These are phyloP conservation scores for Athripsodes cinereus DNA, from an alignment of 2,888 invertebrate genomes.

Conservation along the genomic window DNA sequence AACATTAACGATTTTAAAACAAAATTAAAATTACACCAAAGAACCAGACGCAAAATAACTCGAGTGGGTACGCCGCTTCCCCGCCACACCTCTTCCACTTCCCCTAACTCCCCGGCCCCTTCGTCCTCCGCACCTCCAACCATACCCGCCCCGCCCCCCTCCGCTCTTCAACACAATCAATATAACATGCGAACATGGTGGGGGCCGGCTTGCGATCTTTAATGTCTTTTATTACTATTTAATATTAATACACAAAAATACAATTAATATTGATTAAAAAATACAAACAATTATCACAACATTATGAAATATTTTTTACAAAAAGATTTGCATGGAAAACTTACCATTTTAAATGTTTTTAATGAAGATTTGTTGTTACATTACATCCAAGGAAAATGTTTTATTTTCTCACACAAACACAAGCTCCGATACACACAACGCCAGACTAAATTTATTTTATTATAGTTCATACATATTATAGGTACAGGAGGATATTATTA, in stretches of 20 bases:
- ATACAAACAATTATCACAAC: not conserved
- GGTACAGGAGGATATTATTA: not conserved
- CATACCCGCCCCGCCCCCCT: slow-evolving; percentile 39
- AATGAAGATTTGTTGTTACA: not conserved
- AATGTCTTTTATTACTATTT: slow-evolving; percentile 16
- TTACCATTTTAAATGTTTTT: too few relatives aligned
- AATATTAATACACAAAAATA: slow-evolving; percentile 3
- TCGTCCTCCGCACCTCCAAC: slow-evolving; percentile 25
- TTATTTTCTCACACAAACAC: not conserved
- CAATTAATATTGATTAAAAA: not conserved
- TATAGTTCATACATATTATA: not conserved
- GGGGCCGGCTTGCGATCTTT: slow-evolving; percentile 22
- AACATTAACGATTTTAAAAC: slow-evolving; percentile 37
- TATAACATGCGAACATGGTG: slow-evolving; percentile 24
- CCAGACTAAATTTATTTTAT: not conserved
- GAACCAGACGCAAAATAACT: slow-evolving; percentile 55
- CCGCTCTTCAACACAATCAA: slow-evolving; percentile 28
- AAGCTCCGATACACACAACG: not conserved
- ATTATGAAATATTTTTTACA: not conserved
- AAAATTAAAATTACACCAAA: slow-evolving; percentile 53
- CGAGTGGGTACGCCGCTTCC: slow-evolving; percentile 55
- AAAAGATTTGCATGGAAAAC: not conserved
- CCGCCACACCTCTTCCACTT: slow-evolving; percentile 34
- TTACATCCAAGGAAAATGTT: not conserved
- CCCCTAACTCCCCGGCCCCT: slow-evolving; percentile 38